phyloP scores from a whole-genome alignment of 92 coral and sea anemone genomes.

The Nematostella vectensis region DNA sequence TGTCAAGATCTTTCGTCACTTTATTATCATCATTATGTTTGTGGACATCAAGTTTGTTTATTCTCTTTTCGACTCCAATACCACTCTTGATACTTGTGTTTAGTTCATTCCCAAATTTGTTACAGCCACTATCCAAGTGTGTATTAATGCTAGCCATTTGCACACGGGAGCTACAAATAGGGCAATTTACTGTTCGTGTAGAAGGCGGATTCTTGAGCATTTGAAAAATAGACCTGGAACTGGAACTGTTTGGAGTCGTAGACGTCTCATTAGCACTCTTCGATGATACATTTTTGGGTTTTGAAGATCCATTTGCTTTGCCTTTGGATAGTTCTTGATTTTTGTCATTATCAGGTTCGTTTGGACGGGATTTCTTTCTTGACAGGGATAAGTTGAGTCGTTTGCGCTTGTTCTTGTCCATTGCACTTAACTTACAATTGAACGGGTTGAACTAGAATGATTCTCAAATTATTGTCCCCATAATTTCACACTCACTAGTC shows the following conservation, averaged over 20 bases:
- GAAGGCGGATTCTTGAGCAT: conserved; percentile 41
- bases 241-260: background rate
- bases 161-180: conserved; percentile 51
- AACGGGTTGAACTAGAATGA: no score
- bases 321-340: no score
- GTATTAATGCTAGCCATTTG: conserved; percentile 49
- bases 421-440: no score
- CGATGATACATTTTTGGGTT: background rate
- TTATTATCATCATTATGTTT: no score
- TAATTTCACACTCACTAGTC: no score
- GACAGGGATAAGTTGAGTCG: background rate
- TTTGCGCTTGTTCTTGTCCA: background rate
- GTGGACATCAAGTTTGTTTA: no score
- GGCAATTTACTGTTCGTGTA: conserved; percentile 47
- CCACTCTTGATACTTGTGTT: no score
- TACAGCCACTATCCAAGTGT: conserved; percentile 77
- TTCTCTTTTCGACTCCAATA: no score
- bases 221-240: conserved; percentile 11
- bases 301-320: background rate
- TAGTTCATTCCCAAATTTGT: background rate
- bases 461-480: no score
- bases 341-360: background rate
- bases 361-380: background rate
- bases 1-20: no score
- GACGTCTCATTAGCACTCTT: background rate